Evolutionary conservation across 2,888 invertebrate genomes (phyloP).

Genomic region (Diloba caeruleocephala): DNA sequence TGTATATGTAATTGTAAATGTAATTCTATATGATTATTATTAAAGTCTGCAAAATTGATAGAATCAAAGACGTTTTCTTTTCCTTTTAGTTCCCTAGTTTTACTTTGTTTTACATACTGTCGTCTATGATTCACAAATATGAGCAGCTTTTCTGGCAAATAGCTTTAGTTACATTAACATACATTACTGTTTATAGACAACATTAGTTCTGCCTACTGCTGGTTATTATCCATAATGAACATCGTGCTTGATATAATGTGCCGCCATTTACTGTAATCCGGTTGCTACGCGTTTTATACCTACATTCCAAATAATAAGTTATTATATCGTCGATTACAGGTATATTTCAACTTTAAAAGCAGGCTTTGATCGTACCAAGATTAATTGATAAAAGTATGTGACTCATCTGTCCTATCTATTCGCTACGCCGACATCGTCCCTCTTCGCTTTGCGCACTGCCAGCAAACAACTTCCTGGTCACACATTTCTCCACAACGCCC

Average conservation of each 20-base stretch:
- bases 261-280: conserved; percentile 3
- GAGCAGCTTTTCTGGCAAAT: conserved; percentile 10
- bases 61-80: too few species aligned
- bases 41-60: too few species aligned
- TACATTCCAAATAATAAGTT: background rate
- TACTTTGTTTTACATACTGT: background rate
- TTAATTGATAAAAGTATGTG: background rate
- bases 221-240: conserved; percentile 23
- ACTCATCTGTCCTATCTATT: conserved; percentile 2
- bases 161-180: conserved; percentile 7
- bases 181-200: conserved; percentile 20
- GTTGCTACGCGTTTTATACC: background rate
- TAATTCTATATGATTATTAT: too few species aligned
- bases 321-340: background rate
- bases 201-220: conserved; percentile 15
- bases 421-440: background rate
- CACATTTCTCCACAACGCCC: background rate
- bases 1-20: too few species aligned
- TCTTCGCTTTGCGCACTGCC: conserved; percentile 9
- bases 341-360: too few species aligned
- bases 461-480: background rate
- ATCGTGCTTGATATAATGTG: conserved; percentile 14
- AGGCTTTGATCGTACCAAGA: too few species aligned
- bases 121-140: background rate
- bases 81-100: too few species aligned